phyloP scores from a whole-genome alignment of 2,797 vertebrate genomes.

The Spea hammondii region DNA sequence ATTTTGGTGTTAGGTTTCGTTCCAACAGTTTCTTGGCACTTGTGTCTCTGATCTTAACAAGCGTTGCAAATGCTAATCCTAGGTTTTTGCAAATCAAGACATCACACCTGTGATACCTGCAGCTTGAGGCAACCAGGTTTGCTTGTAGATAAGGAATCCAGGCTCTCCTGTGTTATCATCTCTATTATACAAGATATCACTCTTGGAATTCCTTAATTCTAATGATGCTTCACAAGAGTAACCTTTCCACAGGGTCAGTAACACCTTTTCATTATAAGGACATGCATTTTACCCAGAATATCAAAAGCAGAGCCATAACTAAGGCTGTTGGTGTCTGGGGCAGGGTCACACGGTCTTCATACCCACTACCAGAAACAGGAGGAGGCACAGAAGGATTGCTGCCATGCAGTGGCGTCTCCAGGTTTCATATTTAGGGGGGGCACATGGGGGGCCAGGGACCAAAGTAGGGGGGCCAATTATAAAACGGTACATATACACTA shows the following conservation, averaged over 20 bases:
- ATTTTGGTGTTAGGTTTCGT: neutral
- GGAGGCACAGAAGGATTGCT: too few relatives aligned
- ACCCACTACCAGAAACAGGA: too few relatives aligned
- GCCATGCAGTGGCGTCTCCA: too few relatives aligned
- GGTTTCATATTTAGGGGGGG: too few relatives aligned
- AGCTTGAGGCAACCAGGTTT: neutral
- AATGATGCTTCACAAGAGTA: constrained; percentile 6
- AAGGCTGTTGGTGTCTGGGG: too few relatives aligned
- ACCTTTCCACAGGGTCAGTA: constrained; percentile 34
- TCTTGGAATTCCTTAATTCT: constrained; percentile 18
- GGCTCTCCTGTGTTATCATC: constrained; percentile 18
- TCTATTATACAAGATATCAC: constrained; percentile 27
- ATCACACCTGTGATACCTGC: constrained; percentile 30
- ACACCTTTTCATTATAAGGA: neutral
- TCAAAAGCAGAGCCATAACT: too few relatives aligned
- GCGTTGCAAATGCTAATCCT: constrained; percentile 22
- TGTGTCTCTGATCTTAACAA: constrained; percentile 19
- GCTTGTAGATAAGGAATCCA: constrained; percentile 1
- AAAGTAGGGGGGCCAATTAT: too few relatives aligned
- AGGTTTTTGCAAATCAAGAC: constrained; percentile 15
- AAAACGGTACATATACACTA: too few relatives aligned
- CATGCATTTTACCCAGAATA: too few relatives aligned
- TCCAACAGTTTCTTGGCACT: constrained; percentile 4
- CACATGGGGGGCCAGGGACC: too few relatives aligned
- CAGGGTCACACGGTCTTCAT: too few relatives aligned